Evolutionary conservation across 2,888 invertebrate species (phyloP).

Genomic region (Carterocephalus palaemon): DNA sequence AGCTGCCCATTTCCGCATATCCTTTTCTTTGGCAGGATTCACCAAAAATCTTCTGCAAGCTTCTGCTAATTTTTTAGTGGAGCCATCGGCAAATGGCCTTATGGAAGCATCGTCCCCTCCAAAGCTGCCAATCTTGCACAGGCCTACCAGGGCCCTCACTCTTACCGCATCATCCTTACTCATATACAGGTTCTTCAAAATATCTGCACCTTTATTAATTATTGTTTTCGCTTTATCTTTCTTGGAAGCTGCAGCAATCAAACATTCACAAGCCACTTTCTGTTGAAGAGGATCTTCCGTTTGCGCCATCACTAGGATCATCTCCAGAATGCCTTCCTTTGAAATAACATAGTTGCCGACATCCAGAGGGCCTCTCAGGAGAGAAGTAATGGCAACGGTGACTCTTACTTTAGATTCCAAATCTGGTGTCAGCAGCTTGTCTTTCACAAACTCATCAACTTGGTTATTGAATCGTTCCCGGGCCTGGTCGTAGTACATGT

Average conservation of each 20-base stretch:
- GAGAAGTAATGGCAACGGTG: slow-evolving; percentile 90
- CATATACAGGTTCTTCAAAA: slow-evolving; percentile 95
- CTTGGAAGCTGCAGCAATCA: slow-evolving; percentile 97
- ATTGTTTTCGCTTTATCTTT: slow-evolving; percentile 97
- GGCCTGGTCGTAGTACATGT: slow-evolving; percentile 95
- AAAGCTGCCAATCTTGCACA: slow-evolving; percentile 96
- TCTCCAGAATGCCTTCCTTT: slow-evolving; percentile 92
- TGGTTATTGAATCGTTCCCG: slow-evolving; percentile 85
- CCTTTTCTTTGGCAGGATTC: slow-evolving; percentile 91
- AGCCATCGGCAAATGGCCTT: slow-evolving; percentile 96
- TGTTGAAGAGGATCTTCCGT: slow-evolving; percentile 94
- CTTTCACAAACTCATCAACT: slow-evolving; percentile 92
- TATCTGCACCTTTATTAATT: slow-evolving; percentile 92
- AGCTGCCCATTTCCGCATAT: slow-evolving; percentile 96
- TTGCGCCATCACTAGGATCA: slow-evolving; percentile 98
- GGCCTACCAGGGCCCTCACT: slow-evolving; percentile 92
- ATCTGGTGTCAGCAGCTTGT: slow-evolving; percentile 90
- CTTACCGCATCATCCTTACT: slow-evolving; percentile 93
- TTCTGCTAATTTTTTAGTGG: slow-evolving; percentile 93
- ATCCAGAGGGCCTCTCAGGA: slow-evolving; percentile 94
- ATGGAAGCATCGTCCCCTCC: slow-evolving; percentile 97
- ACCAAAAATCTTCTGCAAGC: slow-evolving; percentile 95
- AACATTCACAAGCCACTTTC: slow-evolving; percentile 96
- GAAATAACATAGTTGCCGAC: slow-evolving; percentile 93
- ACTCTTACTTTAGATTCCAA: slow-evolving; percentile 94